These are phyloP conservation scores for Petromus typicus DNA, from an alignment of 2,113 vertebrate genomes.

Conservation along the genomic window DNA sequence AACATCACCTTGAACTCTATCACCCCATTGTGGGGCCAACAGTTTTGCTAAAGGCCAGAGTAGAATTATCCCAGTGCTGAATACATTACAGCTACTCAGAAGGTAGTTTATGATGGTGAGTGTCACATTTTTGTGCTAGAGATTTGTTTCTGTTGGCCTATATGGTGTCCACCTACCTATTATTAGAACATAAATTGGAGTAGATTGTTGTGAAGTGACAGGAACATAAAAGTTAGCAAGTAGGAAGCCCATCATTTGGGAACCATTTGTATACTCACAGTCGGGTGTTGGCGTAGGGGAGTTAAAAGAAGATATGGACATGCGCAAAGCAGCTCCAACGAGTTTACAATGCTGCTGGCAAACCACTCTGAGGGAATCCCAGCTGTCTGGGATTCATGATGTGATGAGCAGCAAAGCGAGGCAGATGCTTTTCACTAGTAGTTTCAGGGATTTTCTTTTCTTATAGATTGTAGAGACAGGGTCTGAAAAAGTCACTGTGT, in stretches of 20 bases:
- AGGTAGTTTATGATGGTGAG: not conserved
- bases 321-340: slow-evolving; percentile 84
- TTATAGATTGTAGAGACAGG: slow-evolving; percentile 89
- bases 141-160: slow-evolving; percentile 29
- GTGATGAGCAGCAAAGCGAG: slow-evolving; percentile 85
- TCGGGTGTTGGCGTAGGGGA: slow-evolving; percentile 90
- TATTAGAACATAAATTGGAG: slow-evolving; percentile 4
- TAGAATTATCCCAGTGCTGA: not conserved
- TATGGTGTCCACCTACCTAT: not conserved
- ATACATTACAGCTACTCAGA: not conserved
- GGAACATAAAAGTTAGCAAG: slow-evolving; percentile 42
- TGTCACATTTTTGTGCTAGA: not conserved
- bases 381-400: slow-evolving; percentile 88
- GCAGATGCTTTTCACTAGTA: slow-evolving; percentile 88
- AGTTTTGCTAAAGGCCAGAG: not conserved
- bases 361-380: slow-evolving; percentile 85
- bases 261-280: slow-evolving; percentile 56
- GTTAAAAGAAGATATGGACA: slow-evolving; percentile 86
- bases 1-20: not conserved
- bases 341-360: slow-evolving; percentile 89
- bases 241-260: slow-evolving; percentile 46
- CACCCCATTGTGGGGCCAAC: not conserved
- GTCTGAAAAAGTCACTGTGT: slow-evolving; percentile 87
- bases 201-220: slow-evolving; percentile 49
- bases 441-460: slow-evolving; percentile 80